These are phyloP conservation scores for Crocallis elinguaria DNA, from an alignment of 2,888 invertebrate genomes.

Conservation along the genomic window DNA sequence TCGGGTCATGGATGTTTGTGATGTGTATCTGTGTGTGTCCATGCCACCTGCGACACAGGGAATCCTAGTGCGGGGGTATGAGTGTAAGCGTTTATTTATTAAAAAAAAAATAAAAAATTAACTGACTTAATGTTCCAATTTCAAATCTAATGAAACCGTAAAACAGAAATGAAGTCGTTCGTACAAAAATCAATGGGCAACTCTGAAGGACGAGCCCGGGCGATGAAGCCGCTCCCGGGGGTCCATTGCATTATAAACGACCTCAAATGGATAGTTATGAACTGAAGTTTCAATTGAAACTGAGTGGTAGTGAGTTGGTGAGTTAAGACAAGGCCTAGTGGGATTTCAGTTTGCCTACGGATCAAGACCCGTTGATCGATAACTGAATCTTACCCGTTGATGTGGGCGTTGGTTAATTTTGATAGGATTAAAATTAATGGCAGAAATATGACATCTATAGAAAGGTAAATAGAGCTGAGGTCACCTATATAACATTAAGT, in stretches of 20 bases:
- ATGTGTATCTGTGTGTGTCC: too few relatives aligned
- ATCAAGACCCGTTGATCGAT: neutral
- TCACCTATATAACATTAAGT: too few relatives aligned
- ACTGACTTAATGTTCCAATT: too few relatives aligned
- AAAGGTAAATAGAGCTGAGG: too few relatives aligned
- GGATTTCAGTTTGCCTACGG: neutral
- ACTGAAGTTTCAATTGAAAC: constrained; percentile 2
- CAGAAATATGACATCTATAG: too few relatives aligned
- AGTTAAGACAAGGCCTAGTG: neutral
- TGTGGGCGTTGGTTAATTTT: neutral
- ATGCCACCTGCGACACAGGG: too few relatives aligned
- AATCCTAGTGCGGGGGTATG: too few relatives aligned
- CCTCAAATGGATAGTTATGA: constrained; percentile 4
- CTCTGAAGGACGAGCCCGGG: constrained; percentile 13
- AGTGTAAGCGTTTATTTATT: too few relatives aligned
- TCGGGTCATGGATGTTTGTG: too few relatives aligned
- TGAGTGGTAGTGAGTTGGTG: neutral
- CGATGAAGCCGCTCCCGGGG: constrained; percentile 10
- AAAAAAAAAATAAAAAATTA: too few relatives aligned
- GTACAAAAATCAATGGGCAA: neutral
- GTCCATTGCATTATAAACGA: constrained; percentile 13
- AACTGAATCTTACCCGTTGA: neutral
- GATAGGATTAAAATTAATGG: too few relatives aligned
- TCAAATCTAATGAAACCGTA: neutral
- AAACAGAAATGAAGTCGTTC: neutral